Evolutionary conservation across 2,113 vertebrate genomes (phyloP).

Genomic region (Chloropsis hardwickii): DNA sequence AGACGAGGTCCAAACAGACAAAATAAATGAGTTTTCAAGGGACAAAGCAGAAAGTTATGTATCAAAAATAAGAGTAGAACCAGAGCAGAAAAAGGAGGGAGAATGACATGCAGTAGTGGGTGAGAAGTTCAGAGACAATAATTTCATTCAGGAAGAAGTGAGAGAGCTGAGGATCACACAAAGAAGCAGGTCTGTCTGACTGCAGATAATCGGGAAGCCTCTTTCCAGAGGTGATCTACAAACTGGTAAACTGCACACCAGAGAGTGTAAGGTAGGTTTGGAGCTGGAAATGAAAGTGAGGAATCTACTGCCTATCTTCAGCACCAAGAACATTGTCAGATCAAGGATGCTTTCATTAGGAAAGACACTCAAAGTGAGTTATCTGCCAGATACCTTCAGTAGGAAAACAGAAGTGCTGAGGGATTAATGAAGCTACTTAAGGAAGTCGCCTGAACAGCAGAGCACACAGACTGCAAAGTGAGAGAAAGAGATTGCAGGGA

Average conservation of each 20-base stretch:
- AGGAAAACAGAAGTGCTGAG: neutral
- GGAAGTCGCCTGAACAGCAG: neutral
- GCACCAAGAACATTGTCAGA: neutral
- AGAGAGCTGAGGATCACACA: neutral
- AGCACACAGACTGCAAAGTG: neutral
- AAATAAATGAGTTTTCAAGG: neutral
- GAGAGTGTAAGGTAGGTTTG: neutral
- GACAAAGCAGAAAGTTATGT: neutral
- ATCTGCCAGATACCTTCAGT: neutral
- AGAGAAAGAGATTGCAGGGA: neutral
- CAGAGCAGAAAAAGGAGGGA: neutral
- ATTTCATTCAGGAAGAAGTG: neutral
- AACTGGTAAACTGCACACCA: neutral
- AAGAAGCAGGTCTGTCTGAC: neutral
- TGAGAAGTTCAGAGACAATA: neutral
- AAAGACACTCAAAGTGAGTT: neutral
- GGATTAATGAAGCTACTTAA: conserved; percentile 30
- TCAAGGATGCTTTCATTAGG: conserved; percentile 10
- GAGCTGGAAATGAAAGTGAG: neutral
- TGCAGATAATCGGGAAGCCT: neutral
- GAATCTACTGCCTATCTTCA: neutral
- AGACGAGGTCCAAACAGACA: neutral
- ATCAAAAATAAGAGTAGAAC: neutral
- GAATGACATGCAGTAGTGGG: neutral
- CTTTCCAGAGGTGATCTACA: neutral